phyloP scores from a whole-genome alignment of 2,113 vertebrate species.

The Empidonax traillii region DNA sequence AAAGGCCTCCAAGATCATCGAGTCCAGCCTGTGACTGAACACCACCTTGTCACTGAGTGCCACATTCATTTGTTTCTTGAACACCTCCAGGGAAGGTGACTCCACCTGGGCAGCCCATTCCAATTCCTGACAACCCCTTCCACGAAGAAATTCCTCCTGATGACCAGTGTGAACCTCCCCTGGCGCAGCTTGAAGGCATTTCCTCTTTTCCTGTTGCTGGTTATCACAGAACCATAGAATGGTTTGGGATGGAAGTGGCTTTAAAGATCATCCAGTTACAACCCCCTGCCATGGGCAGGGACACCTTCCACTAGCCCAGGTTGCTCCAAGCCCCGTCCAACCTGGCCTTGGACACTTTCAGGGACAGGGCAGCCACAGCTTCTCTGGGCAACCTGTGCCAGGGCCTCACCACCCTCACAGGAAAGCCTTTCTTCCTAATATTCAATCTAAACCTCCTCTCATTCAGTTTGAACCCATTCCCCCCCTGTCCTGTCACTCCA shows the following conservation, averaged over 20 bases:
- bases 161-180: no score
- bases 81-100: no score
- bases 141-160: no score
- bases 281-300: background rate
- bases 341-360: background rate
- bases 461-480: background rate
- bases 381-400: background rate
- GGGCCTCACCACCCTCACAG: accelerated
- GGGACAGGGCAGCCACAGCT: background rate
- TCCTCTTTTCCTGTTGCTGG: no score
- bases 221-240: background rate
- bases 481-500: background rate
- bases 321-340: accelerated
- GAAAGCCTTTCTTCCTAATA: accelerated
- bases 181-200: no score
- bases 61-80: no score
- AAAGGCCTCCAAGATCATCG: no score
- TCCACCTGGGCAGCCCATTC: no score
- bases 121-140: no score
- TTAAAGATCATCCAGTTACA: background rate
- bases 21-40: no score
- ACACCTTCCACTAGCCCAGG: background rate
- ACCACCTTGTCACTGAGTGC: no score
- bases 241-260: background rate
- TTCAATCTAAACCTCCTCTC: accelerated